Base-by-base conservation (phyloP, 2,888 invertebrate genomes). In the Lysandra coridon region DNA sequence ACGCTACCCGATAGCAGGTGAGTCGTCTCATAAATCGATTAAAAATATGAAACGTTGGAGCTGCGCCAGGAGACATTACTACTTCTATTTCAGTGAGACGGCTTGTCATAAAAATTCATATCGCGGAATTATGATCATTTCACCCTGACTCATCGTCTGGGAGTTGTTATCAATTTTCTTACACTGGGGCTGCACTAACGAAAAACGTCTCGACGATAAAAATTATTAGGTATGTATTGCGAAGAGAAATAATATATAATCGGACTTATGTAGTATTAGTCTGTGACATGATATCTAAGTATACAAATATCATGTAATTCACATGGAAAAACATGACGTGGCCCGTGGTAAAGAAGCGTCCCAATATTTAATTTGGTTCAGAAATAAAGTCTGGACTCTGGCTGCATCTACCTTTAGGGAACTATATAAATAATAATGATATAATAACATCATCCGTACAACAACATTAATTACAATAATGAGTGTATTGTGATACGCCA, bases 1-100 rank as follows among this genome's bases (percentile, higher is more conserved):
- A 89, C 87, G 83, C 86, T 88, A 88, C 86, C 82, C 83, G 82
- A 40, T 74, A 75, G 57, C 74, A 79, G 79, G 79, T 75, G 79
- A 79, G 44, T 30, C 73, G 62, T 17, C 76, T 76, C 76, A 57
- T 53, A 75, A 75, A 79, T 44, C 74, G 75, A 79, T 79, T 62
- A 79, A 75, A 60, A 79, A 79, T 49, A 79, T 79, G 79, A 79
- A 62, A 62, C 80, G 81, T 80, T 79, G 79, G 79, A 73, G 30
- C 17, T 30, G 33, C 44, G 74, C 79, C 79, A 79, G 44, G 33
- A 73, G 53, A 30, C 76, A 33, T 75, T 79, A 79, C 30, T 75
- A 79, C 33, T 69, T 69, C 69, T 69, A 69, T 69, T 69, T 69
- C 33, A 69, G 69, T 33, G 69, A 69, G 69, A 69, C 69, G 69